phyloP scores from a whole-genome alignment of 2,797 vertebrate species.

The Morus bassanus region DNA sequence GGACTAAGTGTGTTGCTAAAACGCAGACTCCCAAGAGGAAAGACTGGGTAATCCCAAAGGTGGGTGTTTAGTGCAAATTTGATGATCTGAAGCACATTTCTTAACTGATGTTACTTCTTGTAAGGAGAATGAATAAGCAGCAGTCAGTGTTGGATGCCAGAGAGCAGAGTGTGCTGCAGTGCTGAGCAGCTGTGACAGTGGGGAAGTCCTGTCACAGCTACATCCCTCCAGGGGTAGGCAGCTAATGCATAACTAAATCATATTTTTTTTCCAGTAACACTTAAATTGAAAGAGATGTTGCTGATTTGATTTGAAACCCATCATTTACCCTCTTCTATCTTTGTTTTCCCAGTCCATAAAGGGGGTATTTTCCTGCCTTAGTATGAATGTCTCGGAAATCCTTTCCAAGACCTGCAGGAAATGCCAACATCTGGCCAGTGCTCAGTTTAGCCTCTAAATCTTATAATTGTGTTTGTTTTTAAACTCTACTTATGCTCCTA shows the following conservation, averaged over 20 bases:
- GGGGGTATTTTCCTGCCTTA: neutral
- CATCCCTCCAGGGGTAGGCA: neutral
- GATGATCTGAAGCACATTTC: neutral
- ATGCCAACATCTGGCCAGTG: neutral
- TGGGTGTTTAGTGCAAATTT: constrained; percentile 44
- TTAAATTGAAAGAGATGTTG: neutral
- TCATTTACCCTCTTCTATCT: neutral
- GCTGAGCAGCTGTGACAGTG: neutral
- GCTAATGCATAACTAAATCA: neutral
- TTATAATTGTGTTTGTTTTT: neutral
- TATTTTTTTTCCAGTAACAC: neutral
- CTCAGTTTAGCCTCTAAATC: neutral
- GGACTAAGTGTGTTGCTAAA: constrained; percentile 96
- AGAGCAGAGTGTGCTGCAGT: neutral
- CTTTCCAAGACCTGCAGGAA: neutral
- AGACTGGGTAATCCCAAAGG: constrained; percentile 93
- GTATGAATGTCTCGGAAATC: rapidly evolving
- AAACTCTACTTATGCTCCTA: neutral
- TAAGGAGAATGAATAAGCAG: neutral
- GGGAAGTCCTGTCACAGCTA: neutral
- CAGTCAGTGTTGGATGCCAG: neutral
- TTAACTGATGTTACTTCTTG: neutral
- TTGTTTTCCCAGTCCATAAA: neutral
- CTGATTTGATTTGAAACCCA: neutral
- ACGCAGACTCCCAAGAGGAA: constrained; percentile 84